A percentile compares a stretch with the other conserved stretches of the same genome.
phyloP scores from a whole-genome alignment of 2,797 vertebrate genomes.

The Sylvia borin region DNA sequence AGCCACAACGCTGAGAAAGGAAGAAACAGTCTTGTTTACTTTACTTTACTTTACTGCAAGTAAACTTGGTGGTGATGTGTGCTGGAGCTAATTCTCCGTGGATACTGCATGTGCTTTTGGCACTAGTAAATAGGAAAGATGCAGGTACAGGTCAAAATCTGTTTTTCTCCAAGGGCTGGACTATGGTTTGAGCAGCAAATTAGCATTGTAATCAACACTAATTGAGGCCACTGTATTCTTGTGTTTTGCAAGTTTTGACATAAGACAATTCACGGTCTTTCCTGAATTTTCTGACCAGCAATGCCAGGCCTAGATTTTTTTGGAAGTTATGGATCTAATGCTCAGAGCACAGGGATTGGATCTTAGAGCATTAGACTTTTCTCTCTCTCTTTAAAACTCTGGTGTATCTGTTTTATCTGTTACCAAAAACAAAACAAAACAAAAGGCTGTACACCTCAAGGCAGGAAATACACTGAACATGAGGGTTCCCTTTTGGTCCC shows the following conservation, averaged over 20 bases:
- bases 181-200: background rate
- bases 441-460: background rate
- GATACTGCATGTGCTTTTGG: background rate
- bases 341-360: background rate
- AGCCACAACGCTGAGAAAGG: background rate
- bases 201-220: background rate
- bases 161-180: background rate
- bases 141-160: background rate
- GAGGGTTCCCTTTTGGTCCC: background rate
- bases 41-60: background rate
- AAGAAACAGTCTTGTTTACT: background rate
- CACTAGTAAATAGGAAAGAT: background rate
- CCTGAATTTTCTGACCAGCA: background rate
- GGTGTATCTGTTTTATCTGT: background rate
- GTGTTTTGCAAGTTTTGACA: background rate
- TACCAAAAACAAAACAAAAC: background rate
- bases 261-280: background rate
- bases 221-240: background rate
- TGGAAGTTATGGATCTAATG: background rate
- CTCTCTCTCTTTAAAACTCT: background rate
- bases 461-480: background rate
- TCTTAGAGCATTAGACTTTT: background rate
- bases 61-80: background rate
- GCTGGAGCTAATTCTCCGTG: background rate
- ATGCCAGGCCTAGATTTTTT: background rate